Percentiles rank a stretch among this genome's conserved stretches.
These are phyloP conservation scores for Leptobrachium ailaonicum DNA, from an alignment of 2,113 vertebrate genomes.

Conservation along the genomic window DNA sequence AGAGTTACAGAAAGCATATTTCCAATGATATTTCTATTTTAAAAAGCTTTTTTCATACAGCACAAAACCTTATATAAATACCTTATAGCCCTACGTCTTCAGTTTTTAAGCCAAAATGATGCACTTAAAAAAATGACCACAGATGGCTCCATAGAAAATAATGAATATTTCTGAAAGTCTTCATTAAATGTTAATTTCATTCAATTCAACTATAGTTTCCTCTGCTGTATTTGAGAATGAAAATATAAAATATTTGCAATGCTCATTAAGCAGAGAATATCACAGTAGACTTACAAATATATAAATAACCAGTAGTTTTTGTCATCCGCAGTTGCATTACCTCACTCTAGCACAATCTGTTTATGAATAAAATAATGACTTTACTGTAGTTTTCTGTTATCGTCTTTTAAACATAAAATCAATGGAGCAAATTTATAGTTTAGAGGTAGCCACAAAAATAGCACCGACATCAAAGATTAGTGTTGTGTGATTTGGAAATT, in stretches of 20 bases:
- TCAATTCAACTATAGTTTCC: not conserved
- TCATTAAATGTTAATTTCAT: not conserved
- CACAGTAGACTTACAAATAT: not conserved
- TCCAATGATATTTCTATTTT: too few species aligned
- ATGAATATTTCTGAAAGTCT: too few species aligned
- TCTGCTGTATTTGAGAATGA: not conserved
- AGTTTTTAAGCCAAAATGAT: too few species aligned
- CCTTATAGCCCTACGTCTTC: too few species aligned
- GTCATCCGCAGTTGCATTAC: not conserved
- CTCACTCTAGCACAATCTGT: not conserved
- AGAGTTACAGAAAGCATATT: too few species aligned
- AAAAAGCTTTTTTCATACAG: too few species aligned
- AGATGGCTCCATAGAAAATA: too few species aligned
- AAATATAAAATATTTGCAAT: not conserved
- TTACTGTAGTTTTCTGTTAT: not conserved
- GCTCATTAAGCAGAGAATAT: not conserved
- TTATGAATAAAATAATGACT: not conserved
- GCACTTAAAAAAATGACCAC: too few species aligned
- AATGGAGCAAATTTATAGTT: not conserved
- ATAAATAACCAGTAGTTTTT: not conserved
- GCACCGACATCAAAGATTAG: not conserved
- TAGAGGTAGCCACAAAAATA: conserved; percentile 1
- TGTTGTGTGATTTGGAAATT: not conserved
- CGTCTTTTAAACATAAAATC: not conserved
- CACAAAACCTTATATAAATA: too few species aligned